Conservation (phyloP, 2,888 invertebrate species). For the Drosophila falleni region DNA sequence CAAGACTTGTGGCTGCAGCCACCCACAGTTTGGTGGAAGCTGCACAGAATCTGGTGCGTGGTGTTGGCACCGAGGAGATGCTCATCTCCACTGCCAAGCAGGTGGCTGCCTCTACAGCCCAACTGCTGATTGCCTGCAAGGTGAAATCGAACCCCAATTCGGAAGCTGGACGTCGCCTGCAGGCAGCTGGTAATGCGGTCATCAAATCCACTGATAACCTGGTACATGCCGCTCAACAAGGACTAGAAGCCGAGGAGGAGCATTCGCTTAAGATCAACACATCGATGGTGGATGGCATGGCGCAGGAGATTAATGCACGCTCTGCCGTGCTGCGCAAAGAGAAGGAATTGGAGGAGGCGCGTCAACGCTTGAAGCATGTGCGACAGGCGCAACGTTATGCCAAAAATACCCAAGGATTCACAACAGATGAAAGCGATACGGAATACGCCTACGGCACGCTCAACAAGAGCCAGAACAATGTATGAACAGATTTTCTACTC, state of each 20-base stretch:
- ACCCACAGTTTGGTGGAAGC: constrained; percentile 99
- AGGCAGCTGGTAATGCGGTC: constrained; percentile 97
- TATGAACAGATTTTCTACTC: constrained; percentile 69
- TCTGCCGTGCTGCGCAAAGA: constrained; percentile 97
- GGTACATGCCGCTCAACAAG: constrained; percentile 96
- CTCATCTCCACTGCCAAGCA: constrained; percentile 98
- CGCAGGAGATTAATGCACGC: constrained; percentile 96
- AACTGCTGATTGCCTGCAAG: constrained; percentile 98
- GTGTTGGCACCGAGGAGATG: constrained; percentile 96
- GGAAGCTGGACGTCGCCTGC: constrained; percentile 95
- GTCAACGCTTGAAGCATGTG: constrained; percentile 95
- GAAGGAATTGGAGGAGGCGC: constrained; percentile 95
- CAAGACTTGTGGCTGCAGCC: constrained; percentile 97
- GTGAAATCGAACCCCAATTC: constrained; percentile 99
- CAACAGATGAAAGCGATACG: constrained; percentile 88
- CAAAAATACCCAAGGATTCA: constrained; percentile 87
- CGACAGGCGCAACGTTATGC: constrained; percentile 96
- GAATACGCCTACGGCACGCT: constrained; percentile 85
- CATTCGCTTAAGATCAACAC: constrained; percentile 95
- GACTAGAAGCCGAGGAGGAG: constrained; percentile 96
- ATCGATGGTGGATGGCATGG: constrained; percentile 98
- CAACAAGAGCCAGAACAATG: constrained; percentile 83
- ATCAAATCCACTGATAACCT: constrained; percentile 99
- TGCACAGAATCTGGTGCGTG: constrained; percentile 97
- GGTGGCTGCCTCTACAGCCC: constrained; percentile 98